phyloP scores from a whole-genome alignment of 2,888 invertebrate species.

The Lypha dubia region DNA sequence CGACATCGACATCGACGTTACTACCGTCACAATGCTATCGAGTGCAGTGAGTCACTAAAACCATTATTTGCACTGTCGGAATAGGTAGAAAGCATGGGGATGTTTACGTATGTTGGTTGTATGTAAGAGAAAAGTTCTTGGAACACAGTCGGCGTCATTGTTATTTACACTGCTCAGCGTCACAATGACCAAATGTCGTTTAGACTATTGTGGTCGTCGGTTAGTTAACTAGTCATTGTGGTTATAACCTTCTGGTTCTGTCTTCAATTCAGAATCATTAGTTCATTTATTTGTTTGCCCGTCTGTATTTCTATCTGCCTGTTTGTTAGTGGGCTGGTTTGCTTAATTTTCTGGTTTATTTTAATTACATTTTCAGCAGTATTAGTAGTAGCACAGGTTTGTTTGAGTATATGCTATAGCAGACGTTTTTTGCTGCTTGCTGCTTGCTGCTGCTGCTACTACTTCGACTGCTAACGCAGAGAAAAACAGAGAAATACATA shows the following conservation, averaged over 20 bases:
- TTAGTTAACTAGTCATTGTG: slow-evolving; percentile 49
- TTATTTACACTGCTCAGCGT: slow-evolving; percentile 17
- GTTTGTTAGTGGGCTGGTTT: slow-evolving; percentile 50
- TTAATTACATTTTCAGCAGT: slow-evolving; percentile 72
- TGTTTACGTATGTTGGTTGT: slow-evolving; percentile 1
- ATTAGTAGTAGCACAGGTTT: slow-evolving; percentile 52
- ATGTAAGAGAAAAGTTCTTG: slow-evolving; percentile 60
- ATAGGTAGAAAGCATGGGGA: neutral
- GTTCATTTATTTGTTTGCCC: slow-evolving; percentile 28
- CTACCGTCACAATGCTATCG: neutral
- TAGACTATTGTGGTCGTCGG: slow-evolving; percentile 18
- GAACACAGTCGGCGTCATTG: slow-evolving; percentile 11
- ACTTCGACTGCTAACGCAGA: slow-evolving; percentile 37
- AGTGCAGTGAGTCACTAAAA: slow-evolving; percentile 35
- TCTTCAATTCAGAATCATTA: slow-evolving; percentile 46
- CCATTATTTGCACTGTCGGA: slow-evolving; percentile 22
- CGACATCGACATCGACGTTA: slow-evolving; percentile 19
- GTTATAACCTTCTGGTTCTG: neutral
- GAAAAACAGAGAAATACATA: slow-evolving; percentile 55
- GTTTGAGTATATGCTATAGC: slow-evolving; percentile 9
- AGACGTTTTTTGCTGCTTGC: no score
- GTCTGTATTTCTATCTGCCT: slow-evolving; percentile 14
- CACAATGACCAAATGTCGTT: slow-evolving; percentile 21
- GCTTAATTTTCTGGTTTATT: slow-evolving; percentile 67
- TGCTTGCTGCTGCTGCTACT: slow-evolving; percentile 6